Conservation (phyloP, 2,113 vertebrate genomes). For the Odontesthes bonariensis region DNA sequence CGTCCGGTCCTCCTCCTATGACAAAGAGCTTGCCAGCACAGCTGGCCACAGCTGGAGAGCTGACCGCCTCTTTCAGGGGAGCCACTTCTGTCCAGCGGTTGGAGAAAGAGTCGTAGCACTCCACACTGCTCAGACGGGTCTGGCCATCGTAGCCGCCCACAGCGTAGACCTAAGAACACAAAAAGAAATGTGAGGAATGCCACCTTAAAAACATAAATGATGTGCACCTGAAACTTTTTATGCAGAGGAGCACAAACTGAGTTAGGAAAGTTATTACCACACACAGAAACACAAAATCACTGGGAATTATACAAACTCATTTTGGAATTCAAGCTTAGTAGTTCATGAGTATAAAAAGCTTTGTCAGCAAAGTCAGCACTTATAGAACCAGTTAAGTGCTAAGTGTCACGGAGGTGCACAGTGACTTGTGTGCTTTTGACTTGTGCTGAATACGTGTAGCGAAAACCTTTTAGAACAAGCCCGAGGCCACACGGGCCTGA, state of each 20-base stretch:
- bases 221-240: neutral
- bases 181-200: constrained; percentile 6
- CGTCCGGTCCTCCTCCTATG: constrained; percentile 95
- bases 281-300: constrained; percentile 6
- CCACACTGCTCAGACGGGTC: constrained; percentile 94
- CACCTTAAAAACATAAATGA: neutral
- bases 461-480: neutral
- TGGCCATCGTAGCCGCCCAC: constrained; percentile 98
- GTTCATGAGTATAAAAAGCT: constrained; percentile 13
- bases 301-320: neutral
- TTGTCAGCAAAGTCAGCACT: constrained; percentile 18
- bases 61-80: constrained; percentile 95
- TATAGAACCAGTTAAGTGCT: constrained; percentile 61
- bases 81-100: constrained; percentile 98
- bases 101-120: constrained; percentile 97
- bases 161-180: constrained; percentile 89
- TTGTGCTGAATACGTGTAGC: neutral
- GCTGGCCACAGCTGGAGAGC: constrained; percentile 94
- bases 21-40: constrained; percentile 94
- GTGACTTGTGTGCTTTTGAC: no score
- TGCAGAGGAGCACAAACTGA: neutral
- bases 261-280: neutral
- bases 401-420: no score
- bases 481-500: neutral
- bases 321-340: constrained; percentile 4